Base-by-base conservation (phyloP, 2,888 invertebrate species). In the Sinhomidia bicolor region DNA sequence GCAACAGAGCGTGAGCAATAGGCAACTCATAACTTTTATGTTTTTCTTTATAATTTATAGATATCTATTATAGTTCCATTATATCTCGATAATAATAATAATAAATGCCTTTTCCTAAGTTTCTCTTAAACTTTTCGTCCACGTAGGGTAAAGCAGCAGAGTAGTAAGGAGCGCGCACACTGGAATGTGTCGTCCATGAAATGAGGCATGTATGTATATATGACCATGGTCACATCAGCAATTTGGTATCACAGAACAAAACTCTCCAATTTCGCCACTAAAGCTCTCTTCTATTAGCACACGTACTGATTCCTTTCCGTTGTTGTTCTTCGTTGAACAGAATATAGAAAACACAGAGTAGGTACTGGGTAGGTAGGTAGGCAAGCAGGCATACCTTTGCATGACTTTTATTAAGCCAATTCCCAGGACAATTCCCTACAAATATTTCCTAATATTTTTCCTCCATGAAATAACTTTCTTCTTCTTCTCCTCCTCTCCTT, bases 381-480 rank as follows among this genome's bases (percentile, higher is more conserved):
- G 29, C 36, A 57, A 12, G 6, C 10, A 62, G 17, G 20, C 62
- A 80, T 74, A 60, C 62, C 79, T 86, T 57, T 2, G 36, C 41
- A 78, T 41, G 83, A 88, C 88, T 88, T 88, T 88, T 88, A 88
- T 88, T 88, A 83, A 88, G 79, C 88, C 83, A 88, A 88, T 88
- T 88, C 88, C 83, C 83, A 29, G 20, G 88, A 78, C 88, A 88
- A 88, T 88, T 88, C 71, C 68, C 83, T 62, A 71, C 82, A 88
- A 88, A 88, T 88, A 88, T 88, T 88, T 88, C 88, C 88, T 88
- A 88, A 88, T 88, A 88, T 87, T 88, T 88, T 88, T 78, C 81
- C 82, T 81, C 76, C 81, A 36, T 54, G 76, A 88, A 88, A 82
- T 87, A 87, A 87, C 87, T 87, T 87, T 87, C 60, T 76, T 44